Percentiles rank a stretch among this genome's conserved stretches.
Conservation (phyloP, 2,797 vertebrate genomes). For the Acanthiza pusilla region DNA sequence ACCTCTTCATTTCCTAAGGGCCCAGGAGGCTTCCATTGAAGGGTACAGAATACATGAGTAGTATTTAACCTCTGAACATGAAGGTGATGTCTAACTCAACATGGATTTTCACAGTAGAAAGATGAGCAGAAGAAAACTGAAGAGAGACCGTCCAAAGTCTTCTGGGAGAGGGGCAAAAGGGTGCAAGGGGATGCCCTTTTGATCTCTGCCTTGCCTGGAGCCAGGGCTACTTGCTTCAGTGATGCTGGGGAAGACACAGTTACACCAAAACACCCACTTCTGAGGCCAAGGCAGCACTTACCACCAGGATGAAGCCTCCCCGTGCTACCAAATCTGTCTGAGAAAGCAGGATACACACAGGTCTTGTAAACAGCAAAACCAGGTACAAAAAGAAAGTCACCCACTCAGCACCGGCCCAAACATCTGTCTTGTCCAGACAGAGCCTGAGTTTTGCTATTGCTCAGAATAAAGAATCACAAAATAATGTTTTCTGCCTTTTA, state of each 20-base stretch:
- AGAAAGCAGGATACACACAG: neutral
- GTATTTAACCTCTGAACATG: neutral
- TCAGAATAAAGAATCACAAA: neutral
- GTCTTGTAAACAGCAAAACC: neutral
- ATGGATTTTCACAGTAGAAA: neutral
- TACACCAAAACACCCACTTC: neutral
- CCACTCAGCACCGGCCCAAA: neutral
- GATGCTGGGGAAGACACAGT: accelerated
- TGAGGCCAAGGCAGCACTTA: neutral
- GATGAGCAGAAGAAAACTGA: neutral
- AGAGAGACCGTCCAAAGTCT: neutral
- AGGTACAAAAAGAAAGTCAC: neutral
- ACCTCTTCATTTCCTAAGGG: neutral
- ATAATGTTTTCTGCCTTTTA: neutral
- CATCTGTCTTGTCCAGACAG: neutral
- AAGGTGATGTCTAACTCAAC: neutral
- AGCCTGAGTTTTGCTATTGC: neutral
- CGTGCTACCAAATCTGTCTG: neutral
- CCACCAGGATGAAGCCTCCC: neutral
- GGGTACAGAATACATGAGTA: neutral
- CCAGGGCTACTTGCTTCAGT: neutral
- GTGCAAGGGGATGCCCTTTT: neutral
- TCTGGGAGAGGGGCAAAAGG: neutral
- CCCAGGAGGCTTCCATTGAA: neutral
- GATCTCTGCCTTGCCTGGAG: neutral